These are phyloP conservation scores for Sylvilagus floridanus DNA, from an alignment of 2,797 vertebrate genomes.

Conservation along the genomic window DNA sequence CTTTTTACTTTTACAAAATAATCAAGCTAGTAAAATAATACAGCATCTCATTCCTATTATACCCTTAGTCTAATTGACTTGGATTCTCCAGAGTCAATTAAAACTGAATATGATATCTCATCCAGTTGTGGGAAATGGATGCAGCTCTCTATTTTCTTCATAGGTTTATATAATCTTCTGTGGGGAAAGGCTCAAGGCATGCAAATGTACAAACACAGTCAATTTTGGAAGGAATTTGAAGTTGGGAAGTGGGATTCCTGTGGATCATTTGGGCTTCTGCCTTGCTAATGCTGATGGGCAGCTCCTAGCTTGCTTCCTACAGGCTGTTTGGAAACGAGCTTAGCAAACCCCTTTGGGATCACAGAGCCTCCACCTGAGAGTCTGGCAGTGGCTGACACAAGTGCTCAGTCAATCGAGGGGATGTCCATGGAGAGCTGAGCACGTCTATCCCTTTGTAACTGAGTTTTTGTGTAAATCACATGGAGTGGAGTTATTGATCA, in stretches of 20 bases:
- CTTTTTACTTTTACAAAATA: constrained; percentile 70
- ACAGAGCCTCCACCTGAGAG: background rate
- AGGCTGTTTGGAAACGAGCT: background rate
- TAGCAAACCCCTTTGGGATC: background rate
- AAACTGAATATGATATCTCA: constrained; percentile 61
- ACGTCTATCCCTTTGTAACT: background rate
- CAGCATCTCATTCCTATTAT: constrained; percentile 57
- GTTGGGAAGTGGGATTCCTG: background rate
- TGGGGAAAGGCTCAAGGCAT: constrained; percentile 1
- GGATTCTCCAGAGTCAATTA: constrained; percentile 71
- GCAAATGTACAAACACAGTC: background rate
- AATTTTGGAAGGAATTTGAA: constrained; percentile 12
- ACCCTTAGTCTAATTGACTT: constrained; percentile 65
- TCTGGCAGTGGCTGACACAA: background rate
- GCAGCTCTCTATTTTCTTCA: constrained; percentile 42
- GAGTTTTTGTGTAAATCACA: background rate
- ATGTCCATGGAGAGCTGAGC: background rate
- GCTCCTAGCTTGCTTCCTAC: background rate
- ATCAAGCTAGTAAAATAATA: constrained; percentile 64
- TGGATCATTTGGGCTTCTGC: background rate
- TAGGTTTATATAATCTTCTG: constrained; percentile 59
- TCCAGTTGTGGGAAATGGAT: constrained; percentile 34
- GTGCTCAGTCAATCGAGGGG: constrained; percentile 2
- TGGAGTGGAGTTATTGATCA: constrained; percentile 52
- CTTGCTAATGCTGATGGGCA: background rate